A percentile compares a stretch with the other conserved stretches of the same genome.
These are phyloP conservation scores for Suricata suricatta DNA, from an alignment of 2,113 vertebrate species.

Conservation along the genomic window DNA sequence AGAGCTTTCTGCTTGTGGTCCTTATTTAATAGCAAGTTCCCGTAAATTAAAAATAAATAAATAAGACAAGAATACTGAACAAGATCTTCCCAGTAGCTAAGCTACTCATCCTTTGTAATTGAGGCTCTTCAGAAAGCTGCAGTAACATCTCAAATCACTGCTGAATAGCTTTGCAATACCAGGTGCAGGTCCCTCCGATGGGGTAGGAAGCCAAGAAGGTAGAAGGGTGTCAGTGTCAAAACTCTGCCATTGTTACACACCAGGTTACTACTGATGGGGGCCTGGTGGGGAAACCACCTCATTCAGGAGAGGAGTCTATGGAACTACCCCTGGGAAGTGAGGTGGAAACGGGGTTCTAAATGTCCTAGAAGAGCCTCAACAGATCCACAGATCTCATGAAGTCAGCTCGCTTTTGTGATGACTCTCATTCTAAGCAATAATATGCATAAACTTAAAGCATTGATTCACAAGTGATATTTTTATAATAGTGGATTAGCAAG, in stretches of 20 bases:
- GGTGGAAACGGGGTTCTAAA: neutral
- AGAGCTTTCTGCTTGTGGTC: conserved; percentile 48
- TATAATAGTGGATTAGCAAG: neutral
- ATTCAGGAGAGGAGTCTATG: neutral
- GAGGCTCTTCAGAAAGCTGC: conserved; percentile 10
- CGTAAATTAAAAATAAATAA: conserved; percentile 52
- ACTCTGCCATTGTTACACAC: neutral
- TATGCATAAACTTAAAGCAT: neutral
- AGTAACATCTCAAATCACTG: neutral
- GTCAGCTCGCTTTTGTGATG: neutral
- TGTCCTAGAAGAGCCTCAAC: neutral
- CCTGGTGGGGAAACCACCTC: neutral
- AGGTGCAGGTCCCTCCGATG: neutral
- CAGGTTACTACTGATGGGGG: too few relatives aligned
- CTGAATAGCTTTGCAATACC: neutral
- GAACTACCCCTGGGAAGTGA: neutral
- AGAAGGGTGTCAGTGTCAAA: rapidly evolving
- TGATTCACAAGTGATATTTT: neutral
- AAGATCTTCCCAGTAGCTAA: conserved; percentile 37
- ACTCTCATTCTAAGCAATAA: neutral
- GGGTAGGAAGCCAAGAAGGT: neutral
- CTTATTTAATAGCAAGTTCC: conserved; percentile 61
- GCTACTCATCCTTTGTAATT: conserved; percentile 8
- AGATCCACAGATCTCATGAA: neutral
- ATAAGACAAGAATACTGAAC: conserved; percentile 29